Evolutionary conservation across 2,888 invertebrate species (phyloP).

Genomic region (Scotopteryx bipunctaria): DNA sequence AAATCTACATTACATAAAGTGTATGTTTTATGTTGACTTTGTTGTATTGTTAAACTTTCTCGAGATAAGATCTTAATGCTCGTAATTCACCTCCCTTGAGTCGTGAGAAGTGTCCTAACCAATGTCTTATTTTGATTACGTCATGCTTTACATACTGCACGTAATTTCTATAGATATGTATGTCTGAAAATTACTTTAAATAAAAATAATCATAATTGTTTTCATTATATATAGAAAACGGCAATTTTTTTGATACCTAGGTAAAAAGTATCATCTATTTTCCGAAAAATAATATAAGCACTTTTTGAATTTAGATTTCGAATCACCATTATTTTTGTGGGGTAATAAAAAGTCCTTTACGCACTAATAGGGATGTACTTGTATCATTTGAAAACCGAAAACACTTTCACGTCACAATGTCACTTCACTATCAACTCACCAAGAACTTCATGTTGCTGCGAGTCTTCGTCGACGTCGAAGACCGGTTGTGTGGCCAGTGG

Average conservation of each 20-base stretch:
- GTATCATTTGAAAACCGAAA: conserved; percentile 19
- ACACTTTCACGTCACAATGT: conserved; percentile 33
- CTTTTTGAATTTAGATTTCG: background rate
- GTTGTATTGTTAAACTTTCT: conserved; percentile 10
- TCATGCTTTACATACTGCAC: too few relatives aligned
- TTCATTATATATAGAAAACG: too few relatives aligned
- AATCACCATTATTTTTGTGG: conserved; percentile 4
- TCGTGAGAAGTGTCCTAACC: conserved; percentile 12
- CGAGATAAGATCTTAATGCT: conserved; percentile 15
- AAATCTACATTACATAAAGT: background rate
- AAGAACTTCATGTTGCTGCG: conserved; percentile 79
- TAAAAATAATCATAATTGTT: too few relatives aligned
- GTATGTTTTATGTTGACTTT: background rate
- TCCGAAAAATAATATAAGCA: background rate
- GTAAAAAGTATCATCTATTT: too few relatives aligned
- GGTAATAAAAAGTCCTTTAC: background rate
- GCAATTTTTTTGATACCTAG: too few relatives aligned
- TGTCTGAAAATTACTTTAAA: too few relatives aligned
- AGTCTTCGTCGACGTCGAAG: conserved; percentile 77
- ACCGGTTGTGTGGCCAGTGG: conserved; percentile 72
- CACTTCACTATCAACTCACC: conserved; percentile 64
- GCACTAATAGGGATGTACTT: conserved; percentile 8
- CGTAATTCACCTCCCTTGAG: conserved; percentile 7
- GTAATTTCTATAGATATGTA: too few relatives aligned
- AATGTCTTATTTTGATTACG: background rate